Conservation (phyloP, 2,113 vertebrate species). For the Pterophyllum scalare region DNA sequence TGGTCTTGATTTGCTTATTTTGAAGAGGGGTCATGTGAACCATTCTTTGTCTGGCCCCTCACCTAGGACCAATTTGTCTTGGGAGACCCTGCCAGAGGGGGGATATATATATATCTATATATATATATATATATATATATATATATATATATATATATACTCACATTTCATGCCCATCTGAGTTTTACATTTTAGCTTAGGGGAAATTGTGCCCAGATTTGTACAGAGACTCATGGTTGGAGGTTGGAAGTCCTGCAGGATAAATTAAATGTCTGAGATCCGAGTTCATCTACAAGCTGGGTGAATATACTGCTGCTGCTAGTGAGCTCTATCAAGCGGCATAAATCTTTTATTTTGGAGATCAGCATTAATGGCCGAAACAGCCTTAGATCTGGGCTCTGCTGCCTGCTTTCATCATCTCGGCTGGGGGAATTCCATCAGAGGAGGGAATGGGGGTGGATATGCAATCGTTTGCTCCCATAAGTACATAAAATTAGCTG, state of each 20-base stretch:
- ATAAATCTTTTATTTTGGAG: slow-evolving; percentile 94
- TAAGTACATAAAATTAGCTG: slow-evolving; percentile 98
- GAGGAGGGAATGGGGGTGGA: slow-evolving; percentile 53
- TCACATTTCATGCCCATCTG: neutral
- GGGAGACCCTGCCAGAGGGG: neutral
- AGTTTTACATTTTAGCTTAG: neutral
- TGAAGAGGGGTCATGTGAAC: neutral
- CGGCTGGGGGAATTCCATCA: slow-evolving; percentile 81
- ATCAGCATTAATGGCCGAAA: slow-evolving; percentile 87
- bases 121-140: too few relatives aligned
- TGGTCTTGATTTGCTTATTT: neutral
- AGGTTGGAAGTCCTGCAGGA: slow-evolving; percentile 76
- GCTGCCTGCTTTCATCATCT: slow-evolving; percentile 82
- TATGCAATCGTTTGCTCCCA: slow-evolving; percentile 87
- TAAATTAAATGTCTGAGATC: slow-evolving; percentile 39
- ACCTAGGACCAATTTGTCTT: neutral
- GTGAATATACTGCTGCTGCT: slow-evolving; percentile 56
- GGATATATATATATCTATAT: too few relatives aligned
- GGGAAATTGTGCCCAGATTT: neutral
- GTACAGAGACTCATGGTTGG: slow-evolving; percentile 1
- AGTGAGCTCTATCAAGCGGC: slow-evolving; percentile 82
- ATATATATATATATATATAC: too few relatives aligned
- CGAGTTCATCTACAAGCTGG: neutral
- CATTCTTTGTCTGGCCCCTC: neutral
- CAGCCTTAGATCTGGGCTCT: slow-evolving; percentile 85